phyloP scores from a whole-genome alignment of 2,113 vertebrate species.

The Burhinus bistriatus region DNA sequence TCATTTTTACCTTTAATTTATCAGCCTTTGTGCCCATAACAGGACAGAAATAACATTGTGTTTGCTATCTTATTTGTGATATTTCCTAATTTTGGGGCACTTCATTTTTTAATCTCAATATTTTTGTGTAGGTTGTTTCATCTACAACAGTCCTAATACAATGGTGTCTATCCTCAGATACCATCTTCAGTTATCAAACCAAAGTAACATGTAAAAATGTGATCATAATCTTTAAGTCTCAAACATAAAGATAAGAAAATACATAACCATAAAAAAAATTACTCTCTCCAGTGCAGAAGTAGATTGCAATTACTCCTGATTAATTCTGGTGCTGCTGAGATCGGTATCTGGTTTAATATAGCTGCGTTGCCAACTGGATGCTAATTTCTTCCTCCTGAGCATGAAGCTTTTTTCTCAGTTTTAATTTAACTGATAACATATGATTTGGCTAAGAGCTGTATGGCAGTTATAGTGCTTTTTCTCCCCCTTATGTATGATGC shows the following conservation, averaged over 20 bases:
- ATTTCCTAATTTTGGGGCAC: not conserved
- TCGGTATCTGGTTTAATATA: slow-evolving; percentile 41
- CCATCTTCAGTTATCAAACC: not conserved
- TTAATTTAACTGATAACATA: not conserved
- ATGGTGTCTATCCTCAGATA: not conserved
- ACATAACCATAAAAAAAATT: not conserved
- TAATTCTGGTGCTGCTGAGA: slow-evolving; percentile 41
- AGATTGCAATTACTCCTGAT: slow-evolving; percentile 47
- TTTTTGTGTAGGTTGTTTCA: not conserved
- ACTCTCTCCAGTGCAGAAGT: not conserved
- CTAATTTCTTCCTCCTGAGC: slow-evolving; percentile 15
- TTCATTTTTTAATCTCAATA: not conserved
- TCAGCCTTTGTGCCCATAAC: not conserved
- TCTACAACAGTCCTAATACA: not conserved
- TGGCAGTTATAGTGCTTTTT: not conserved
- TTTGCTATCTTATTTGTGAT: not conserved
- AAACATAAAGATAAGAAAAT: slow-evolving; percentile 33
- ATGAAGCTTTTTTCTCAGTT: not conserved
- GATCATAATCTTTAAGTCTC: slow-evolving; percentile 9
- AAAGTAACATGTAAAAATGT: not conserved
- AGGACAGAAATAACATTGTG: not conserved
- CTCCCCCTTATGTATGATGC: not conserved
- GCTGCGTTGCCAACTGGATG: slow-evolving; percentile 9
- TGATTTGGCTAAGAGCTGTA: not conserved
- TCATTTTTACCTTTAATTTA: not conserved